These are phyloP conservation scores for Andricus curvator DNA, from an alignment of 2,888 invertebrate genomes.

Conservation along the genomic window DNA sequence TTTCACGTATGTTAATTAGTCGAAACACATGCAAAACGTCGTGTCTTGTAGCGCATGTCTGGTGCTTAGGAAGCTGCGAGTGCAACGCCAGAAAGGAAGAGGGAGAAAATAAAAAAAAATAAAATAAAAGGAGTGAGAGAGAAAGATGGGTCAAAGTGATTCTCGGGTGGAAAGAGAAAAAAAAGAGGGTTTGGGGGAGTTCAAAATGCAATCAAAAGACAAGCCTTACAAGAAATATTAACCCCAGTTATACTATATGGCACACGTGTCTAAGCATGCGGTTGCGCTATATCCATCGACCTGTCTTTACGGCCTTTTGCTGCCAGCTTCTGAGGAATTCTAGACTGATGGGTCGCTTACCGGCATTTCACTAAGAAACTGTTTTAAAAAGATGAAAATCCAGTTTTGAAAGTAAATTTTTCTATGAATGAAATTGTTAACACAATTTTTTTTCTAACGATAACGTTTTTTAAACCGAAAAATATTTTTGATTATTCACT, in stretches of 20 bases:
- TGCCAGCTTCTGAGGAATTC: conserved; percentile 31
- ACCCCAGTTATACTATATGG: conserved; percentile 1
- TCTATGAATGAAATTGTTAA: too few relatives aligned
- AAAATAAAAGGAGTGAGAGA: conserved; percentile 5
- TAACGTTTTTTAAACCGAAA: too few relatives aligned
- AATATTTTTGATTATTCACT: too few relatives aligned
- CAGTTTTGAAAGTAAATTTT: too few relatives aligned
- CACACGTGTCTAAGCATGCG: conserved; percentile 28
- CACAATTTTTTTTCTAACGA: too few relatives aligned
- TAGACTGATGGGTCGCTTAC: not conserved
- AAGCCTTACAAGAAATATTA: not conserved
- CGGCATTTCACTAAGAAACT: not conserved
- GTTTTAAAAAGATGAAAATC: conserved; percentile 5
- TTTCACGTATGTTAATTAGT: conserved; percentile 74
- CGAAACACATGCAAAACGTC: conserved; percentile 71
- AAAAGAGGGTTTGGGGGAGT: not conserved
- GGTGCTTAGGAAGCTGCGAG: conserved; percentile 6
- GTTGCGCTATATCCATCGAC: conserved; percentile 28
- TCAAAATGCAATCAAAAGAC: not conserved
- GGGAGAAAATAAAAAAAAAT: not conserved
- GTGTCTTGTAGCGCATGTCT: conserved; percentile 49
- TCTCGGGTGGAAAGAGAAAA: not conserved
- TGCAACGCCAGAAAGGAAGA: conserved; percentile 17
- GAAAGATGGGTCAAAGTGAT: not conserved
- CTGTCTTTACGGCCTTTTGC: conserved; percentile 9